Conservation (phyloP, 2,888 invertebrate genomes). For the Aspidiotus rigidus region DNA sequence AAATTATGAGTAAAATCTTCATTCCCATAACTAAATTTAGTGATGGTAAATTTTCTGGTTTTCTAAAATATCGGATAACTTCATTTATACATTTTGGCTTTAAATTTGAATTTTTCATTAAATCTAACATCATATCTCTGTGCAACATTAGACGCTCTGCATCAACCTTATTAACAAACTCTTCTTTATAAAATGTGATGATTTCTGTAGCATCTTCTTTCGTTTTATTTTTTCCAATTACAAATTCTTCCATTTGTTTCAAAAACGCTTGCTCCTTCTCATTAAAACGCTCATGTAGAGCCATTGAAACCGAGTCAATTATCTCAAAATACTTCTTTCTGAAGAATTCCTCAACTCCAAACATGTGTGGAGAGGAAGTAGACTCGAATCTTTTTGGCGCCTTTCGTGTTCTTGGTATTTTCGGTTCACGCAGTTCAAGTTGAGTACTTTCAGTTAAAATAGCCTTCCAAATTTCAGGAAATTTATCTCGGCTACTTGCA, state of each 20-base stretch:
- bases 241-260: constrained; percentile 8
- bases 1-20: constrained; percentile 8
- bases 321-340: constrained; percentile 9
- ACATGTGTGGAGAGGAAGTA: constrained; percentile 7
- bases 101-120: constrained; percentile 10
- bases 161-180: background rate
- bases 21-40: constrained; percentile 3
- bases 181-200: constrained; percentile 7
- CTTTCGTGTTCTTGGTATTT: background rate
- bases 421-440: too few species aligned
- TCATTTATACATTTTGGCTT: constrained; percentile 7
- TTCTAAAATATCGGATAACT: background rate
- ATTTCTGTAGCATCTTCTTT: constrained; percentile 7
- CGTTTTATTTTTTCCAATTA: background rate
- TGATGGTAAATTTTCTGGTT: constrained; percentile 5
- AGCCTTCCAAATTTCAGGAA: background rate
- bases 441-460: too few species aligned
- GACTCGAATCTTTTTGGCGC: constrained; percentile 8
- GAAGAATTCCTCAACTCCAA: background rate
- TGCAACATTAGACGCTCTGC: constrained; percentile 8
- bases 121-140: background rate
- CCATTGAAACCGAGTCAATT: constrained; percentile 8
- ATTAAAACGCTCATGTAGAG: constrained; percentile 9
- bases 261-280: constrained; percentile 5
- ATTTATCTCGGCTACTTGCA: background rate